These are phyloP conservation scores for Druceiella hillmani DNA, from an alignment of 2,888 invertebrate genomes.

Conservation along the genomic window DNA sequence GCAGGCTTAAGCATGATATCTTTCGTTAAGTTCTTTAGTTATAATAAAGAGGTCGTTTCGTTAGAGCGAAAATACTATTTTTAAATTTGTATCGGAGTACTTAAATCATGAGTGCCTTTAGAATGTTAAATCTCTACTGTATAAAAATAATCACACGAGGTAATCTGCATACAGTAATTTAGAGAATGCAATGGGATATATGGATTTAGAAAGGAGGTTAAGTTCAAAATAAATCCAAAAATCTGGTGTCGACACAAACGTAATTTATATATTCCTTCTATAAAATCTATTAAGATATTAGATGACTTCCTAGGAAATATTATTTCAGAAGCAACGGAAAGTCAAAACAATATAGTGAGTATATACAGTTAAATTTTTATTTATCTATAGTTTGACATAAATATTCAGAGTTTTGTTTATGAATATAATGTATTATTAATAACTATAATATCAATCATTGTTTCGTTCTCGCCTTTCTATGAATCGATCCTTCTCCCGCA, in stretches of 20 bases:
- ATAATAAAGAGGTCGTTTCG: slow-evolving; percentile 12
- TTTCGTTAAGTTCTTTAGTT: slow-evolving; percentile 15
- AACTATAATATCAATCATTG: slow-evolving; percentile 13
- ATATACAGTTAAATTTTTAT: slow-evolving; percentile 15
- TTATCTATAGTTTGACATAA: slow-evolving; percentile 7
- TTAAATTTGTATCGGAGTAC: slow-evolving; percentile 16
- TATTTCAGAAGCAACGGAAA: slow-evolving; percentile 13
- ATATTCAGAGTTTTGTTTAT: too few species aligned
- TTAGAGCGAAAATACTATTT: slow-evolving; percentile 15
- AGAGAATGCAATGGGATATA: slow-evolving; percentile 10
- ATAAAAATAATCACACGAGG: slow-evolving; percentile 16
- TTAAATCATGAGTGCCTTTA: slow-evolving; percentile 11
- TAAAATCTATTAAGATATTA: slow-evolving; percentile 18
- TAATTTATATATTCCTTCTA: slow-evolving; percentile 17
- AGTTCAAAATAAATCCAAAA: slow-evolving; percentile 14
- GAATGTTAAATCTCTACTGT: slow-evolving; percentile 13
- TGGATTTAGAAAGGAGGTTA: slow-evolving; percentile 5
- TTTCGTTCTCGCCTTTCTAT: slow-evolving; percentile 19
- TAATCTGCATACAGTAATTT: slow-evolving; percentile 15
- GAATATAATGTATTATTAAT: not conserved
- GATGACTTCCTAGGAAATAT: slow-evolving; percentile 14
- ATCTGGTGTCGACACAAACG: slow-evolving; percentile 13
- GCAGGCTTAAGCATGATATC: slow-evolving; percentile 5
- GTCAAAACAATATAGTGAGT: slow-evolving; percentile 19
- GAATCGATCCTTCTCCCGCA: slow-evolving; percentile 18